These are phyloP conservation scores for Muscicapa comitata DNA, from an alignment of 2,797 vertebrate genomes.

Conservation along the genomic window DNA sequence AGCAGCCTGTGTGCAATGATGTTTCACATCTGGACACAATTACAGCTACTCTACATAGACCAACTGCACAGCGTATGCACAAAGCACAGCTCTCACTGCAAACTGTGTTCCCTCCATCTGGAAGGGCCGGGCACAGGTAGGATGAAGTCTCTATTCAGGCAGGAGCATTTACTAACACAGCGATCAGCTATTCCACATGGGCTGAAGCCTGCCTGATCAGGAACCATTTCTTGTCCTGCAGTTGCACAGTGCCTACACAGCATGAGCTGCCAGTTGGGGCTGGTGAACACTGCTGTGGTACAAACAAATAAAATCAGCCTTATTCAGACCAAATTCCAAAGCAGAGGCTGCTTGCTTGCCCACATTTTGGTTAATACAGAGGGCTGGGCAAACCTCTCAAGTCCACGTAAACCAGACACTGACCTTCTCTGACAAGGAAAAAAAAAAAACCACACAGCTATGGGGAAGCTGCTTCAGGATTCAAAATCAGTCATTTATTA, in stretches of 20 bases:
- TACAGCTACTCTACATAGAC: neutral
- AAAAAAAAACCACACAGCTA: neutral
- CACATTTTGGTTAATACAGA: neutral
- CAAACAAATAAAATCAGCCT: neutral
- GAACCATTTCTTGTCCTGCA: neutral
- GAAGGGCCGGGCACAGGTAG: neutral
- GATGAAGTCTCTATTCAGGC: neutral
- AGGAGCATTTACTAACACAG: neutral
- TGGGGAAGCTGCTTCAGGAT: neutral
- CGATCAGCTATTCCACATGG: neutral
- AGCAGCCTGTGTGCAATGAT: neutral
- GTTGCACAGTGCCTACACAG: neutral
- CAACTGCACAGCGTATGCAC: fast-evolving
- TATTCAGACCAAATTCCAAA: neutral
- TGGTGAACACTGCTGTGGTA: neutral
- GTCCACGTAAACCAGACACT: neutral
- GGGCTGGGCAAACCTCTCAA: neutral
- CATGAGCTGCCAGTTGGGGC: neutral
- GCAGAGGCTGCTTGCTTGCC: neutral
- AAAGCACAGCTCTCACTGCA: neutral
- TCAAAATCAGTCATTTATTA: neutral
- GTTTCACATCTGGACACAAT: neutral
- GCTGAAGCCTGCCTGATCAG: neutral
- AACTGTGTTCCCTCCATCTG: neutral
- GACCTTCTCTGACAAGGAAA: neutral